Base-by-base conservation (phyloP, 2,888 invertebrate genomes). In the Athrips mouffetella region DNA sequence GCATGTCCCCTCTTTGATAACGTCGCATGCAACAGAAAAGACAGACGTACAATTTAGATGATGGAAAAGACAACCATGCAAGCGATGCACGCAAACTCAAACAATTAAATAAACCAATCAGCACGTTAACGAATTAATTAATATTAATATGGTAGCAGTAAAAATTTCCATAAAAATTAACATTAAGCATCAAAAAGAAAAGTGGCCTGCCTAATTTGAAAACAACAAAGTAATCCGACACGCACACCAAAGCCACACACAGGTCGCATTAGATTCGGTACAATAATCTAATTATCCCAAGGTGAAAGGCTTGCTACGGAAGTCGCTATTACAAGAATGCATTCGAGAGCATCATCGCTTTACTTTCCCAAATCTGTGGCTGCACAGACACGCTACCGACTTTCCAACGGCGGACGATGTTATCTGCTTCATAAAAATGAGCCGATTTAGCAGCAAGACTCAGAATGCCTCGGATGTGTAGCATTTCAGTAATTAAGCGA, bases 401-500 rank as follows among this genome's bases (percentile, higher is more conserved):
- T 76, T 73, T 75, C 76, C 73, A 73, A 58, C 63, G 50, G 49
- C 49, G 55, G 44, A 47, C 45, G 59, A 55, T 60, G 46, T 53
- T 55, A 57, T 57, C 59, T 53, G 44, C 49, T 52, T 65, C 60
- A 66, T 70, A 68, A 73, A 73, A 76, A 71, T 73, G 70, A 74
- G 66, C 69, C 65, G 73, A 71, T 73, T 77, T 70, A 72, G 65
- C 66, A 63, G 63, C 63, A 59, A 59, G 58, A 57, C 63, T 59
- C 65, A 73, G 70, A 73, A 69, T 69, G 59, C 59, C 62, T 59
- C 67, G 71, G 68, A 73, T 70, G 69, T 70, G 68, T 70, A 64
- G 72, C 71, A 70, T 76, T 75, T 73, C 67, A 73, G 73, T 76
- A 78, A 79, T 81, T 78, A 81, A 76, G 65, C 56, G 59, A 62